Conservation (phyloP, 2,888 invertebrate genomes). For the Drosophila mercatorum region DNA sequence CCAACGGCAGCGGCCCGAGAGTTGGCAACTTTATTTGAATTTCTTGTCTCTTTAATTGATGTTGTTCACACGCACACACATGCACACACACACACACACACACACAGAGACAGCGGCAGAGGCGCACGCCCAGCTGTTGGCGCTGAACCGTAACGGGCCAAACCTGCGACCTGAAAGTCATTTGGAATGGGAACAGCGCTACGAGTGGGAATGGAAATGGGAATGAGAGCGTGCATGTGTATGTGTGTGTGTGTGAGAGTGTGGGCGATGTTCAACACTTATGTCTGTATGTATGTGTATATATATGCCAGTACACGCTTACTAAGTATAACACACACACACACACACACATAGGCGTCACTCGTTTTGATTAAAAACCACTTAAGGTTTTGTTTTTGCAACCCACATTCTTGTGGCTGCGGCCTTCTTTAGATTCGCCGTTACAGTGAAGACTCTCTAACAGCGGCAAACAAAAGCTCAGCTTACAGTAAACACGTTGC, state of each 20-base stretch:
- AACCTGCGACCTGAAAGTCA: conserved; percentile 59
- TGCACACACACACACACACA: conserved; percentile 21
- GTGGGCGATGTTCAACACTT: conserved; percentile 36
- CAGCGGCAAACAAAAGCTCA: background rate
- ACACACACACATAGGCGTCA: conserved; percentile 40
- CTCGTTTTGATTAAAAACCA: conserved; percentile 76
- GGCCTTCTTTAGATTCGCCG: conserved; percentile 46
- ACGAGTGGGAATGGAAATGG: conserved; percentile 42
- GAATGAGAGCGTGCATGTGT: conserved; percentile 39
- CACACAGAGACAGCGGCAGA: conserved; percentile 10
- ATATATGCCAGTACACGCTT: conserved; percentile 24
- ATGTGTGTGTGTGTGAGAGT: conserved; percentile 21
- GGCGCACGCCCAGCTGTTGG: conserved; percentile 62
- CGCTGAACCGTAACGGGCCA: conserved; percentile 74
- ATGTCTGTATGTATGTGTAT: conserved; percentile 1
- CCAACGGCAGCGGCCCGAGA: conserved; percentile 9
- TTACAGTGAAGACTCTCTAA: conserved; percentile 47
- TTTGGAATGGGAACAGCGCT: conserved; percentile 54
- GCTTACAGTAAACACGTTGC: conserved; percentile 5
- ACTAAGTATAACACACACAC: conserved; percentile 38
- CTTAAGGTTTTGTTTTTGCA: conserved; percentile 75
- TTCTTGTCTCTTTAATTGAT: conserved; percentile 63
- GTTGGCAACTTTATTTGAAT: conserved; percentile 58
- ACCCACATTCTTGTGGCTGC: conserved; percentile 69
- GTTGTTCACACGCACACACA: conserved; percentile 64